These are phyloP conservation scores for Apamea monoglypha DNA, from an alignment of 2,888 invertebrate genomes.

Conservation along the genomic window DNA sequence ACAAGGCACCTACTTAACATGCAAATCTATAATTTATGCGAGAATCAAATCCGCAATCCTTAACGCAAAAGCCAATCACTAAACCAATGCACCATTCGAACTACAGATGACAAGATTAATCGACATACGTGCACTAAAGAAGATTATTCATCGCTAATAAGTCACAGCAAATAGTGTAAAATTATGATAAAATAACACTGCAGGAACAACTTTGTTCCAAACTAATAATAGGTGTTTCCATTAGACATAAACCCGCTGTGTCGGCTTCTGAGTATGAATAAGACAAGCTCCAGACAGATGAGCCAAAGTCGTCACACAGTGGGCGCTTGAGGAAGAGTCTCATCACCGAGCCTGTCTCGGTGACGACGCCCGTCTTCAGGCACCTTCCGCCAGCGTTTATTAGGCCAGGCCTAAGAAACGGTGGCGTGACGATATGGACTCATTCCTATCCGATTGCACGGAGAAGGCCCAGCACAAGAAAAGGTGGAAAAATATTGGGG, in stretches of 20 bases:
- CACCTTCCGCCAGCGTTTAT: no score
- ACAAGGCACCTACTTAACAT: neutral
- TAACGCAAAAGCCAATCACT: neutral
- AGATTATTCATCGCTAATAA: slow-evolving; percentile 7
- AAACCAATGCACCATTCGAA: neutral
- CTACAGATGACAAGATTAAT: neutral
- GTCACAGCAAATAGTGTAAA: slow-evolving; percentile 20
- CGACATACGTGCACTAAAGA: neutral
- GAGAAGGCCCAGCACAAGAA: no score
- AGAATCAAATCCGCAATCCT: neutral
- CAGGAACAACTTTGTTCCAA: slow-evolving; percentile 37
- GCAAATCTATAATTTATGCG: neutral
- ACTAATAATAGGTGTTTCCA: slow-evolving; percentile 46
- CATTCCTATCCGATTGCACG: no score
- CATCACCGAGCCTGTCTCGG: no score
- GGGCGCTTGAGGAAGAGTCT: no score
- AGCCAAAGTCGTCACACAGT: no score
- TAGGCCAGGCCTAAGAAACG: no score
- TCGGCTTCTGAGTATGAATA: slow-evolving; percentile 22
- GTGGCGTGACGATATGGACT: no score
- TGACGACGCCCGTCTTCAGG: no score
- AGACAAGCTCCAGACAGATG: neutral
- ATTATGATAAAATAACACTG: slow-evolving; percentile 38
- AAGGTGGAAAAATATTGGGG: no score
- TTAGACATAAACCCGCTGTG: slow-evolving; percentile 31